Conservation (phyloP, 1,140 invertebrate genomes). For the Scaptomyza pallida region DNA sequence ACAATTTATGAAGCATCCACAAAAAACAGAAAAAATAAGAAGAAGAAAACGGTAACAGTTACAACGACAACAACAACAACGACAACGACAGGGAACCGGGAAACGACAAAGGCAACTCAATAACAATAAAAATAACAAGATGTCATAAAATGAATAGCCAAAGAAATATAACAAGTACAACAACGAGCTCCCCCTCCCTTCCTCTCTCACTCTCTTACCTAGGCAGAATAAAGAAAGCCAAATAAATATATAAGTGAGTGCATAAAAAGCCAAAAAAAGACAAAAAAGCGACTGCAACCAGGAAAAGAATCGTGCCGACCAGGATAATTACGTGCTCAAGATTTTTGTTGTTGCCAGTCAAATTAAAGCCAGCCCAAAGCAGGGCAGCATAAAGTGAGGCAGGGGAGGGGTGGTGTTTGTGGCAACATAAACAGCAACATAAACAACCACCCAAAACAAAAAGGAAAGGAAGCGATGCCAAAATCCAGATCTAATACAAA, state of each 20-base stretch:
- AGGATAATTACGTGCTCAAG: slow-evolving; percentile 79
- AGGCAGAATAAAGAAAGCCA: slow-evolving; percentile 45
- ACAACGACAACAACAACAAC: slow-evolving; percentile 32
- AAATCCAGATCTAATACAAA: slow-evolving; percentile 1
- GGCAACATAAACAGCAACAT: slow-evolving; percentile 67
- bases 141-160: slow-evolving; percentile 67
- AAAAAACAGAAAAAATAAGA: not conserved
- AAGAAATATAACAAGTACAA: slow-evolving; percentile 57
- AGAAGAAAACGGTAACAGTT: slow-evolving; percentile 18
- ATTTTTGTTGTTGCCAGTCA: slow-evolving; percentile 53
- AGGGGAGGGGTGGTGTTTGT: not conserved
- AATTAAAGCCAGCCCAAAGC: slow-evolving; percentile 62
- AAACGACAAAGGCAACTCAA: slow-evolving; percentile 67
- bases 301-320: slow-evolving; percentile 24
- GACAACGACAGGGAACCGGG: slow-evolving; percentile 3
- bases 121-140: slow-evolving; percentile 81
- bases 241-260: slow-evolving; percentile 56
- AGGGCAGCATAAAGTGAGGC: not conserved
- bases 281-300: not conserved
- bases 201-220: too few relatives aligned
- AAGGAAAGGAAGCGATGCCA: not conserved
- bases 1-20: slow-evolving; percentile 44
- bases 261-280: slow-evolving; percentile 19
- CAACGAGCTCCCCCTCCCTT: slow-evolving; percentile 15
- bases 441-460: slow-evolving; percentile 54